phyloP scores from a whole-genome alignment of 1,140 invertebrate species.

The Drosophila miranda region DNA sequence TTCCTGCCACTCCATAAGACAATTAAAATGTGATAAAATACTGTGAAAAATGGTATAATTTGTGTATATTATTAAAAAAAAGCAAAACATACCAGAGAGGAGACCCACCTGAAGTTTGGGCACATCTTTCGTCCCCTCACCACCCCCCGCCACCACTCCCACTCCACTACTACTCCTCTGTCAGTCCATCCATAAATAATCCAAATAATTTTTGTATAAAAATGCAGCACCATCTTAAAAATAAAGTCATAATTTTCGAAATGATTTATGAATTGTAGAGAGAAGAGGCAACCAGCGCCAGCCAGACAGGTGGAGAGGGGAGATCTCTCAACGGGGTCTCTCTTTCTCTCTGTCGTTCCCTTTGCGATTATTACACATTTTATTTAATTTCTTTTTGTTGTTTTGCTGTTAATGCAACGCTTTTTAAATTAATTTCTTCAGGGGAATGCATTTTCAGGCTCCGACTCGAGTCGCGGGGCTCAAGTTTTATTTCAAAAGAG shows the following conservation, averaged over 20 bases:
- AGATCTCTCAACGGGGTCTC: constrained; percentile 13
- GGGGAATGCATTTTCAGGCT: constrained; percentile 51
- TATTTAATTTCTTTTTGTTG: constrained; percentile 71
- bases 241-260: constrained; percentile 79
- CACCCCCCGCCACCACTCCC: not conserved
- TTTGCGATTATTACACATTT: constrained; percentile 66
- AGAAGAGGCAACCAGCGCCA: constrained; percentile 33
- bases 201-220: constrained; percentile 74
- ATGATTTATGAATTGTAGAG: constrained; percentile 75
- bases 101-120: constrained; percentile 13
- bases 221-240: constrained; percentile 58
- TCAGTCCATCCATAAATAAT: constrained; percentile 49
- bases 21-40: constrained; percentile 60
- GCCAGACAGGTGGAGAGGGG: constrained; percentile 28
- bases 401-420: constrained; percentile 65
- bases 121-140: not conserved
- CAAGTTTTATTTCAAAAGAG: constrained; percentile 20
- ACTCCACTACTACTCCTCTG: not conserved
- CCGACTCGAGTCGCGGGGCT: constrained; percentile 27
- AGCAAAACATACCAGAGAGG: not conserved
- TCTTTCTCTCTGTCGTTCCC: not conserved
- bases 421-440: constrained; percentile 71
- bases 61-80: constrained; percentile 20
- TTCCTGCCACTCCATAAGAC: constrained; percentile 18
- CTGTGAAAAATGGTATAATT: constrained; percentile 13